phyloP scores from a whole-genome alignment of 1,140 invertebrate genomes.

The Brachionus sp. region DNA sequence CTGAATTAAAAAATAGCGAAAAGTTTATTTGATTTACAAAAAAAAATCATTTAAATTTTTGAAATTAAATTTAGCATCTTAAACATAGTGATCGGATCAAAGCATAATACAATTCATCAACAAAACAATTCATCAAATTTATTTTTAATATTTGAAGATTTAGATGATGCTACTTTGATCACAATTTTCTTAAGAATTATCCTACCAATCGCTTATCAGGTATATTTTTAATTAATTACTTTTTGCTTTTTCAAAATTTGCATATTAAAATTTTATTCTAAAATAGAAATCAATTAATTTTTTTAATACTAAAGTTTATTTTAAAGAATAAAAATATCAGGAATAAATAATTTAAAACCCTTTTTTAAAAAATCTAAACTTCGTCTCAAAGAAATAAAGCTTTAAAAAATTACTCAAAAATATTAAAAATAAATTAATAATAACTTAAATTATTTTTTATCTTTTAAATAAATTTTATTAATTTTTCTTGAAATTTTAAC shows the following conservation, averaged over 20 bases:
- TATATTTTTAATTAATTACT: background rate
- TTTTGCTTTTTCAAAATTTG: background rate
- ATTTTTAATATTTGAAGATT: background rate
- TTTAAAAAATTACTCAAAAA: too few relatives aligned
- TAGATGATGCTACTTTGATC: background rate
- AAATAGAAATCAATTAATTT: too few relatives aligned
- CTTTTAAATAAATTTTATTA: too few relatives aligned
- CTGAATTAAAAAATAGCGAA: background rate
- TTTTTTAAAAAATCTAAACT: too few relatives aligned
- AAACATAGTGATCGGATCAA: background rate
- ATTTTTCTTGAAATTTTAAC: too few relatives aligned
- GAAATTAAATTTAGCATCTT: background rate
- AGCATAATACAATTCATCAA: background rate
- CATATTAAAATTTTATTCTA: too few relatives aligned
- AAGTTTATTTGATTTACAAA: background rate
- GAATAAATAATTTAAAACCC: too few relatives aligned
- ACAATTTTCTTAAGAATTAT: constrained; percentile 22
- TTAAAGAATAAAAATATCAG: too few relatives aligned
- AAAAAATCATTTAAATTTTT: background rate
- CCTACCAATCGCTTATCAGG: constrained; percentile 27
- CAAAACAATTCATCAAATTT: background rate
- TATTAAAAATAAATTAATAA: too few relatives aligned
- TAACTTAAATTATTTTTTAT: too few relatives aligned
- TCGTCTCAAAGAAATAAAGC: too few relatives aligned
- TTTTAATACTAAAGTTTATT: too few relatives aligned